Conservation (phyloP, 2,888 invertebrate species). For the Brachyptera risi region DNA sequence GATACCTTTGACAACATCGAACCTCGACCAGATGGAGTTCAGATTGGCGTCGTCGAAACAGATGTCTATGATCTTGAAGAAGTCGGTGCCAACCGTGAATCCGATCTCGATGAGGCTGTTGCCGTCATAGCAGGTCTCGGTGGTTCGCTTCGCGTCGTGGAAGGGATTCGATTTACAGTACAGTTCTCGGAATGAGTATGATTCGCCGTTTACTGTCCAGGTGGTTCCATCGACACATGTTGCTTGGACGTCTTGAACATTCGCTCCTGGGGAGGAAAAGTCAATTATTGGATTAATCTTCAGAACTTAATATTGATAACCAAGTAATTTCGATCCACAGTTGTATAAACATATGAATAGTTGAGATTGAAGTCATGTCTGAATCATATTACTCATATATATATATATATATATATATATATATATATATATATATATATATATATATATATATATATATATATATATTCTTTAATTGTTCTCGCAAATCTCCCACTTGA, state of each 20-base stretch:
- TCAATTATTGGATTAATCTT: no score
- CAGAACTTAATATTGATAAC: no score
- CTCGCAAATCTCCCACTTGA: no score
- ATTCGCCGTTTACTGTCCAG: constrained; percentile 25
- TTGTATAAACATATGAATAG: no score
- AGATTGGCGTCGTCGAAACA: constrained; percentile 53
- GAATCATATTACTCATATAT: no score
- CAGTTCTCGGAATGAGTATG: constrained; percentile 44
- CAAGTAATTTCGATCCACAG: no score
- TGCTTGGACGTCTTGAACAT: neutral
- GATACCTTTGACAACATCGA: constrained; percentile 49
- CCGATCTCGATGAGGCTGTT: constrained; percentile 53
- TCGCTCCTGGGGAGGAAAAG: no score
- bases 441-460: no score
- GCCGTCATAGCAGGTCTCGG: constrained; percentile 46
- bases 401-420: no score
- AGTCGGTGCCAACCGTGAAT: constrained; percentile 48
- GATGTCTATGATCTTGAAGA: constrained; percentile 48
- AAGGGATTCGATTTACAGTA: constrained; percentile 45
- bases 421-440: no score
- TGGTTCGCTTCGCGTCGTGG: constrained; percentile 46
- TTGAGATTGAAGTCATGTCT: no score
- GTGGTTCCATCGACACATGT: constrained; percentile 22
- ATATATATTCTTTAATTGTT: no score
- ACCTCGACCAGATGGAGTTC: constrained; percentile 52